Percentiles rank a stretch among this genome's conserved stretches.
These are phyloP conservation scores for Mizuhopecten yessoensis DNA, from an alignment of 1,140 invertebrate genomes.

Conservation along the genomic window DNA sequence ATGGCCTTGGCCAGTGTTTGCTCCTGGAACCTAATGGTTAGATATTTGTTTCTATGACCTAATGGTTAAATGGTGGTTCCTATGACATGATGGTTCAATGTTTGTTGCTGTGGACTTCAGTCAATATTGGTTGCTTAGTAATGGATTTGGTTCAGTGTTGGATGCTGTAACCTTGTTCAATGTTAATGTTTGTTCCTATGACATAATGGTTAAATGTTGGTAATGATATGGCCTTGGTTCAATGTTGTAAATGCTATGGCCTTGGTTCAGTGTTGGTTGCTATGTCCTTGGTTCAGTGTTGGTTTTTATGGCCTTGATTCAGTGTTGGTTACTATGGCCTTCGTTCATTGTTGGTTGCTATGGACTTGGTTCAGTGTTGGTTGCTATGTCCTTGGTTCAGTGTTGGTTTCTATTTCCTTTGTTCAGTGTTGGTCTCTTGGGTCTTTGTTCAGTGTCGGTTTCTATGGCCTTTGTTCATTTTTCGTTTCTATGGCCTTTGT, in stretches of 20 bases:
- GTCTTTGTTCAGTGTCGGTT: background rate
- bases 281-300: background rate
- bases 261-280: background rate
- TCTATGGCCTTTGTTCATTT: background rate
- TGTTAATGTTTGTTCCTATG: too few relatives aligned
- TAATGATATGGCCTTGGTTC: too few relatives aligned
- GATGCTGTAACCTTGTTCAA: too few relatives aligned
- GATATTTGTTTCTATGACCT: too few relatives aligned
- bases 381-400: background rate
- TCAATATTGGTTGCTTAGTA: too few relatives aligned
- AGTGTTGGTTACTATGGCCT: background rate
- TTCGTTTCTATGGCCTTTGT: background rate
- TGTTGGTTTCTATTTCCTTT: background rate
- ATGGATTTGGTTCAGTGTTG: too few relatives aligned
- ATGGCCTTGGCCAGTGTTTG: too few relatives aligned
- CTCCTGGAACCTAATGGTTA: too few relatives aligned
- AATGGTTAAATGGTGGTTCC: too few relatives aligned
- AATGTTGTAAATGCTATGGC: too few relatives aligned
- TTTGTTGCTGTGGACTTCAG: too few relatives aligned
- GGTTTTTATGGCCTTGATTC: background rate
- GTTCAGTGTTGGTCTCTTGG: background rate
- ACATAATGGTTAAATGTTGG: background rate
- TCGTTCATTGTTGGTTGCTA: background rate
- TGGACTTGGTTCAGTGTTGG: background rate
- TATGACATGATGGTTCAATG: too few relatives aligned